Base-by-base conservation (phyloP, 2,888 invertebrate genomes). In the Craniophora ligustri region DNA sequence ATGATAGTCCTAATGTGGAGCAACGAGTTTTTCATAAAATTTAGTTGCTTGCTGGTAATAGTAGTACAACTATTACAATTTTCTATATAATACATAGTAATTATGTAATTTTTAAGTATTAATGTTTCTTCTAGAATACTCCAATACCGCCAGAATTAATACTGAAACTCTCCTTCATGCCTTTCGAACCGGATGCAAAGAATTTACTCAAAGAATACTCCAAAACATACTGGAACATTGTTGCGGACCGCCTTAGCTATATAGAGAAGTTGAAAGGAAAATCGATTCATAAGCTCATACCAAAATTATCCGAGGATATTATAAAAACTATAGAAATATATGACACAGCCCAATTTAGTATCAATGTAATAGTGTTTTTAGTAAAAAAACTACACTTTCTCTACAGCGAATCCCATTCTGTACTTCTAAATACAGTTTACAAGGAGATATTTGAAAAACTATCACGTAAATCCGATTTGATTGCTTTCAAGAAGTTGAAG, bases 151-250 rank as follows among this genome's bases (percentile, higher is more conserved):
- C 91, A 5, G 88, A 90, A 53, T 54, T 90, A 0, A 70, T 92
- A 0, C 66, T 93, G 0, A 91, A 91, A 61, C 59, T 93, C 3
- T 92, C 92, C 0, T 86, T 79, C 55, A 88, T 91, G 87, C 84
- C 89, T 0, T 92, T 92, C 11, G 88, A 92, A 59, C 61, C 69
- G 0, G 85, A 87, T 0, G 39, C 75, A 0, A 75, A 80, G 23
- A 61, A 79, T 2, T 63, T 89, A 0, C 66, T 90, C 0, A 71
- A 66, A 0, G 88, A 91, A 32, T 87, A 92, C 48, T 66, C 63
- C 21, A 92, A 91, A 55, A 91, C 90, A 0, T 93, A 92, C 56
- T 91, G 91, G 88, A 87, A 86, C 14, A 84, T 93, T 0, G 19
- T 92, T 0, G 84, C 78, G 0, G 92, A 92, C 36, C 65, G 91